phyloP scores from a whole-genome alignment of 2,797 vertebrate species.

The Helicolenus hilgendorfi region DNA sequence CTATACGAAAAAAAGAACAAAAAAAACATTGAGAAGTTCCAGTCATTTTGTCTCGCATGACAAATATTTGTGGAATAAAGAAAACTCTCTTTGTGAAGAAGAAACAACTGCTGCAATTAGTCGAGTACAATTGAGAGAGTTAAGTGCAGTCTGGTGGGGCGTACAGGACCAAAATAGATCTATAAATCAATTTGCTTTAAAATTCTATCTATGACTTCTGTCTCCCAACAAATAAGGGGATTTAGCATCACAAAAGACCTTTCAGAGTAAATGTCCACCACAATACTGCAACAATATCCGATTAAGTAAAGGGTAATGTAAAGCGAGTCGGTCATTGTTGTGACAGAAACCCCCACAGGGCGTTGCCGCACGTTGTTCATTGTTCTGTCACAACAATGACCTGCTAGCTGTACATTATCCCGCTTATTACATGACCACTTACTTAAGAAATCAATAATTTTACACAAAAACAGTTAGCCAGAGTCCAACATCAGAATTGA shows the following conservation, averaged over 20 bases:
- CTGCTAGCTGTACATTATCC: too few species aligned
- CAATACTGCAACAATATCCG: not conserved
- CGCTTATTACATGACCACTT: too few species aligned
- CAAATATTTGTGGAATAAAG: not conserved
- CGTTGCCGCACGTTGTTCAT: too few species aligned
- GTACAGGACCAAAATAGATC: not conserved
- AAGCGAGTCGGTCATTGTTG: too few species aligned
- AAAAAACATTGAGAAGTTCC: not conserved
- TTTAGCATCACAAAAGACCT: not conserved
- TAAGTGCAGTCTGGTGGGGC: not conserved
- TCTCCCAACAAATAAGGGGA: not conserved
- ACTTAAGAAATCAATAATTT: too few species aligned
- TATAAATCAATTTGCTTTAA: not conserved
- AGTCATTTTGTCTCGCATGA: not conserved
- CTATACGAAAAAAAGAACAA: not conserved
- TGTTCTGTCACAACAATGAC: too few species aligned
- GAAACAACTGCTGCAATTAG: not conserved
- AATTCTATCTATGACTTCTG: not conserved
- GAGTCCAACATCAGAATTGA: fast-evolving
- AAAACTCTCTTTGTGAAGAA: not conserved
- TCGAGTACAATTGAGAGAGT: not conserved
- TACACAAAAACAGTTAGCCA: too few species aligned
- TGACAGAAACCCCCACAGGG: too few species aligned
- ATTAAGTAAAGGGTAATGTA: not conserved
- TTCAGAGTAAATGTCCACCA: not conserved